Base-by-base conservation (phyloP, 2,888 invertebrate genomes). In the Meteorus colon region DNA sequence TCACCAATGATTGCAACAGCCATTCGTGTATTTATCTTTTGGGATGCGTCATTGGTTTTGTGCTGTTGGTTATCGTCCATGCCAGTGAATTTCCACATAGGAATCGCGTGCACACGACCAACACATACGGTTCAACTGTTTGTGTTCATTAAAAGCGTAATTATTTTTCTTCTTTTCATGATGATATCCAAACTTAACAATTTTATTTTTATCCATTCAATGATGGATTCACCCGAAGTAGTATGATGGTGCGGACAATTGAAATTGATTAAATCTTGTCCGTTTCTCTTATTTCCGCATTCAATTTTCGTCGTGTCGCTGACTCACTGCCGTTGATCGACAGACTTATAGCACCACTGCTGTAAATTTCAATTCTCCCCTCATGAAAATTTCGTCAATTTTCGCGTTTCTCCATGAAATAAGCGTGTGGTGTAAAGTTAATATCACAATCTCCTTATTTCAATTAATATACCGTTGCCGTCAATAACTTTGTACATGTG, bases 271-370 rank as follows among this genome's bases (percentile, higher is more conserved):
- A 16, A 48, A n/a, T 4, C n/a, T 55, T 24, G 24, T 19, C n/a
- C 8, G 6, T 55, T 55, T 24, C 8, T 19, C 14, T 41, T 14
- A 19, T 66, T 2, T 41, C 6, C 10, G 41, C 41, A 5, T 2
- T 41, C 24, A 41, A 37, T 16, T 37, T 37, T 34, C 65, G 3
- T 12, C 12, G 16, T 2, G 16, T 65, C 34, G 8, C 19, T 66
- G 16, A 37, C 16, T 66, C 12, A 68, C 68, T 68, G 51, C 68
- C 68, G 51, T 68, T n/a, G 68, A 68, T 29, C 68, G 68, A 68
- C 68, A 68, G 51, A 48, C 19, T 55, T 24, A 1, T 8, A 19
- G 19, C 19, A n/a, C 4, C 4, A 55, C n/a, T 16, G n/a, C 3
- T 48, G 14, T 48, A 19, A 55, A 60, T 37, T 19, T 34, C 60